phyloP scores from a whole-genome alignment of 2,113 vertebrate species.

The Megaceryle maxima region DNA sequence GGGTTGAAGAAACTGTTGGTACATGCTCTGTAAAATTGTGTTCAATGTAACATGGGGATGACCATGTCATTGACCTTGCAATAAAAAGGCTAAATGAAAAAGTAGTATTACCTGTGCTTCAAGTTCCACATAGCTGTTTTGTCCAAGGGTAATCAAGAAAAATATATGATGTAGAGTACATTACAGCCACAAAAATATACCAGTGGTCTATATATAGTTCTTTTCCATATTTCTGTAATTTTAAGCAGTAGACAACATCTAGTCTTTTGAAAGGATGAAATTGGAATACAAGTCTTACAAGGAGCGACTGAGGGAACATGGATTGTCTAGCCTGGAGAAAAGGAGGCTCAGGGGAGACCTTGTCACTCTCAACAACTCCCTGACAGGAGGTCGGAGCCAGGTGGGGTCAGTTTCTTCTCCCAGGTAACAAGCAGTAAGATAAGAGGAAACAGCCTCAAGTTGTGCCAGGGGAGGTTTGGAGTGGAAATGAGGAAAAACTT shows the following conservation, averaged over 20 bases:
- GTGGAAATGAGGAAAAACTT: too few species aligned
- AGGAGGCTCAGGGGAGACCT: too few species aligned
- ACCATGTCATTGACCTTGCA: neutral
- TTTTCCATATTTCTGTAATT: neutral
- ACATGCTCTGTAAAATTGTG: neutral
- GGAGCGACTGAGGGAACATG: too few species aligned
- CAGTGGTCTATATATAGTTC: neutral
- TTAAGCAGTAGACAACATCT: neutral
- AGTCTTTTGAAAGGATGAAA: neutral
- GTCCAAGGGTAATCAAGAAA: neutral
- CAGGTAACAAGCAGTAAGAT: too few species aligned
- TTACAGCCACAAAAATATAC: neutral
- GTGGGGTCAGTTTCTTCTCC: too few species aligned
- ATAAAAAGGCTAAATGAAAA: neutral
- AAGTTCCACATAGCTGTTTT: neutral
- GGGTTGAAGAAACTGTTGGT: neutral
- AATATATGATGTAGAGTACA: neutral
- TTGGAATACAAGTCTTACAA: neutral
- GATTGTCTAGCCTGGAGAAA: too few species aligned
- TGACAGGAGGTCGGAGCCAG: too few species aligned
- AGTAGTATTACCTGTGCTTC: neutral
- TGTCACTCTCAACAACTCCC: too few species aligned
- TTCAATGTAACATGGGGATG: neutral
- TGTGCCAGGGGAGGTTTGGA: too few species aligned
- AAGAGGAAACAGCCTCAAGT: too few species aligned